Percentiles rank a stretch among this genome's conserved stretches.
phyloP scores from a whole-genome alignment of 2,113 vertebrate species.

The Prietella phreatophila region DNA sequence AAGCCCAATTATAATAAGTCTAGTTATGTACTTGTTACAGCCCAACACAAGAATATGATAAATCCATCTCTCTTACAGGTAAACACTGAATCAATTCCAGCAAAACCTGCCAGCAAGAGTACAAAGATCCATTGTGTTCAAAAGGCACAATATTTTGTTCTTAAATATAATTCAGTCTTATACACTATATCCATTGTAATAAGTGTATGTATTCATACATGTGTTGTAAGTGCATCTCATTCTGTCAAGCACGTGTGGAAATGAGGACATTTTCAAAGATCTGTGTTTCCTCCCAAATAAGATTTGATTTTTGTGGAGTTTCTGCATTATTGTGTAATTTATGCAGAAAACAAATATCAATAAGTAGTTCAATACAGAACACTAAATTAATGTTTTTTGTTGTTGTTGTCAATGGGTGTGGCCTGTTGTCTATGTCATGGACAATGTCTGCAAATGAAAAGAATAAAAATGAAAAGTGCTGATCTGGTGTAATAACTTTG shows the following conservation, averaged over 20 bases:
- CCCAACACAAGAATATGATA: neutral
- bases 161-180: neutral
- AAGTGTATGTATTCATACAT: neutral
- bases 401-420: neutral
- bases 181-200: neutral
- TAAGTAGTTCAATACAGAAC: neutral
- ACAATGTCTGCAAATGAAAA: neutral
- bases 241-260: neutral
- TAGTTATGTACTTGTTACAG: neutral
- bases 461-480: too few species aligned
- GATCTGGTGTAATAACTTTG: neutral
- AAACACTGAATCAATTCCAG: constrained; percentile 4
- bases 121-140: constrained; percentile 2
- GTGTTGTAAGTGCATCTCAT: neutral
- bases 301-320: neutral
- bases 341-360: too few species aligned
- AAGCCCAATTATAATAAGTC: neutral
- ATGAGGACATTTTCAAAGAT: neutral
- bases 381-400: neutral
- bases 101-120: neutral
- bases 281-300: too few species aligned
- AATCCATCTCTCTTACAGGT: neutral
- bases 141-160: neutral
- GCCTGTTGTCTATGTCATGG: neutral
- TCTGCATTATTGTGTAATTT: neutral